These are phyloP conservation scores for Globodera rostochiensis DNA, from an alignment of 1,140 invertebrate species.

Conservation along the genomic window DNA sequence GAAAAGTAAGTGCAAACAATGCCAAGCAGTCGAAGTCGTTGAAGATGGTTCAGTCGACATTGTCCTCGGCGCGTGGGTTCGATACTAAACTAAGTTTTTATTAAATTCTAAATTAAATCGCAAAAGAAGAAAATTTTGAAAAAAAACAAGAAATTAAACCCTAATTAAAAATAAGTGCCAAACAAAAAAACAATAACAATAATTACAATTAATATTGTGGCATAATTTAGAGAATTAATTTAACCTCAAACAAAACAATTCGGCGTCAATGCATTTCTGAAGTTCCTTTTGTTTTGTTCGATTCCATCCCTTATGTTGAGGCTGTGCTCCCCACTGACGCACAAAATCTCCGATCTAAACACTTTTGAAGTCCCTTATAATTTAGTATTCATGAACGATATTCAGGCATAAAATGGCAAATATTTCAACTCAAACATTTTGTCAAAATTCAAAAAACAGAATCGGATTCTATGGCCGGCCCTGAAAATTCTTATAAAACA, in stretches of 20 bases:
- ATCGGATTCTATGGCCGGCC: too few relatives aligned
- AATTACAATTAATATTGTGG: too few relatives aligned
- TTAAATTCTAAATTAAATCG: not conserved
- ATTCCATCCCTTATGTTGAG: constrained; percentile 26
- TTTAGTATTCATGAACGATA: too few relatives aligned
- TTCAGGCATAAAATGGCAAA: too few relatives aligned
- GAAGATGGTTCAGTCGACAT: constrained; percentile 22
- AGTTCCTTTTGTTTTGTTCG: constrained; percentile 24
- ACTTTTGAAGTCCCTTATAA: not conserved
- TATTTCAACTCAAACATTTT: too few relatives aligned
- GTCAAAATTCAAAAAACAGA: too few relatives aligned
- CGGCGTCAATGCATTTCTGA: constrained; percentile 9
- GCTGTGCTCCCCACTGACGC: constrained; percentile 10
- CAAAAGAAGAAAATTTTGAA: not conserved
- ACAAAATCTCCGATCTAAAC: constrained; percentile 25
- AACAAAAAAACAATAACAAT: too few relatives aligned
- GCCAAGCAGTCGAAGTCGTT: constrained; percentile 19
- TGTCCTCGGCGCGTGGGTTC: not conserved
- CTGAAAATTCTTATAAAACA: too few relatives aligned
- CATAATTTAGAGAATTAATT: not conserved
- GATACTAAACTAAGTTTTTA: not conserved
- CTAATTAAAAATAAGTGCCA: too few relatives aligned
- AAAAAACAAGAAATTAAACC: not conserved
- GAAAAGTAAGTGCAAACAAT: constrained; percentile 29
- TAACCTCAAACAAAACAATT: constrained; percentile 16